A percentile compares a stretch with the other conserved stretches of the same genome.
Conservation (phyloP, 2,797 vertebrate species). For the Aplochiton taeniatus region DNA sequence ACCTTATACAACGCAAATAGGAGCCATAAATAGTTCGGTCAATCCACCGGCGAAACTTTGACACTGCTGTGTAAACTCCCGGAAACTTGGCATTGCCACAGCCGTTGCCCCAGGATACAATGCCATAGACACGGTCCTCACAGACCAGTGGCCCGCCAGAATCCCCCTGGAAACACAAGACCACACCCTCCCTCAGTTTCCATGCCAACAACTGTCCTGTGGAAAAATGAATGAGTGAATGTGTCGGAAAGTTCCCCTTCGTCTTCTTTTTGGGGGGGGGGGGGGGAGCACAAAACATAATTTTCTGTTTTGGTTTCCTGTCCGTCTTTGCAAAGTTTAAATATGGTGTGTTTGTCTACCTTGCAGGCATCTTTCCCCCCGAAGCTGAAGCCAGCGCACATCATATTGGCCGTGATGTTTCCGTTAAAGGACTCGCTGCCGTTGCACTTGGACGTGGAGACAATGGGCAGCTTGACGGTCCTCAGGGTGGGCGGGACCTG, state of each 20-base stretch:
- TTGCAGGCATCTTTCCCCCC: constrained; percentile 80
- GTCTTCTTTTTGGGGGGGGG: too few relatives aligned
- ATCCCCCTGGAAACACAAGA: constrained; percentile 71
- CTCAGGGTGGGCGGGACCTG: constrained; percentile 62
- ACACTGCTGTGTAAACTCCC: constrained; percentile 77
- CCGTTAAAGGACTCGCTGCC: constrained; percentile 74
- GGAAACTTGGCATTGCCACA: constrained; percentile 73
- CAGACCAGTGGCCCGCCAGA: constrained; percentile 78
- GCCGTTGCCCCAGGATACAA: constrained; percentile 80
- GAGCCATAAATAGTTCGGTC: constrained; percentile 74
- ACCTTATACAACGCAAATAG: constrained; percentile 49
- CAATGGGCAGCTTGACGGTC: constrained; percentile 73
- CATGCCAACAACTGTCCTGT: background rate
- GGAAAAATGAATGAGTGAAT: constrained; percentile 1
- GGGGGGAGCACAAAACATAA: too few relatives aligned
- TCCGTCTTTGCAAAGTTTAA: too few relatives aligned
- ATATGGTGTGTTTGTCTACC: constrained; percentile 48
- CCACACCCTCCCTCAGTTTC: constrained; percentile 24
- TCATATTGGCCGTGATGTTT: constrained; percentile 81
- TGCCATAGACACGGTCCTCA: constrained; percentile 68
- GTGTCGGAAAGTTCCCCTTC: too few relatives aligned
- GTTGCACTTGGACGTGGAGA: constrained; percentile 73
- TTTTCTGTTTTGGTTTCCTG: too few relatives aligned
- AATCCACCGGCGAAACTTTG: constrained; percentile 78
- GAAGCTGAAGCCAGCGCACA: constrained; percentile 73